Evolutionary conservation across 2,888 invertebrate species (phyloP), one percentile per base, ranked within the genome.

Genomic region (Dicranocentrus wangi): DNA sequence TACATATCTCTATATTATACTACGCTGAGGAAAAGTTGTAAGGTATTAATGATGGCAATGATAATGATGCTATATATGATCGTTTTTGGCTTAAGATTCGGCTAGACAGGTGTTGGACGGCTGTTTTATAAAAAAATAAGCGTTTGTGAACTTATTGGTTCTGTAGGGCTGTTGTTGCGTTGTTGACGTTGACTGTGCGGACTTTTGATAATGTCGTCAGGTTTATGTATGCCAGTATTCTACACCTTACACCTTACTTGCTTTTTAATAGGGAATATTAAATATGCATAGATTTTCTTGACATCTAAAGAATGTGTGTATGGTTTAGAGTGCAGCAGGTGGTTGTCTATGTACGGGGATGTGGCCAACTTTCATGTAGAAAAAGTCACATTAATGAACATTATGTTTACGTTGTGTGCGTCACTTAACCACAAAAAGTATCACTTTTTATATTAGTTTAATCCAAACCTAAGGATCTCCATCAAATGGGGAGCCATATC

Each of bases 81-180:
- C 5, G 17, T 61, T 65, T 78, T 78, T 77, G 61, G 77, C 77
- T 61, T 25, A 21, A 51, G 69, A 51, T 51, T 69, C 53, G 70
- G 77, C 76, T 69, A 76, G 76, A 76, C 77, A 78, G 77, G 77
- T 78, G 77, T 78, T 63, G 77, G 70, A 65, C 55, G 61, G 28
- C 63, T 63, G 23, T 42, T 60, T 32, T 66, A 21, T 32, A 69
- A 61, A 68, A 39, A 55, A 55, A 51, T 19, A 51, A 17, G 19
- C 19, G 51, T n/a, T 63, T 63, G 63, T 70, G 53, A 69, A 66
- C 69, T 66, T 47, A 58, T 76, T 68, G 60, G 27, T 55, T 68
- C 25, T 66, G n/a, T n/a, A n/a, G n/a, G n/a, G 63, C 23, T 73
- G 42, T 39, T 15, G 27, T 51, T 28, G 25, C 17, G 25, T 43